phyloP scores from a whole-genome alignment of 2,797 vertebrate species.

The Sebastes matsubarae region DNA sequence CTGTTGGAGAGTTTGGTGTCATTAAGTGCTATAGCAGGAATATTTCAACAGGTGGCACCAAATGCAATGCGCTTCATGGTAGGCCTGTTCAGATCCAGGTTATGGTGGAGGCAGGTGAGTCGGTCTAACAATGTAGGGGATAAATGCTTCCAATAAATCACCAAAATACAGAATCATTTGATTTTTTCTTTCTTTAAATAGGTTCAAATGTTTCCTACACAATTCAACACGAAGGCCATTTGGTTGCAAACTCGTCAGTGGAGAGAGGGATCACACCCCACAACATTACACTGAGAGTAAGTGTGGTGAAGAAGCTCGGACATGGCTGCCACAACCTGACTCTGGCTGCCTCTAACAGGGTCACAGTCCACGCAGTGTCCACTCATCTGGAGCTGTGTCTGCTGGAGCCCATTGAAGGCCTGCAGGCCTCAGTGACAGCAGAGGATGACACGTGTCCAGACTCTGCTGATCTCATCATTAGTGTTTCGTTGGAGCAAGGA shows the following conservation, averaged over 20 bases:
- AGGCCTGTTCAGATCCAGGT: constrained; percentile 85
- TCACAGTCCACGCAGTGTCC: constrained; percentile 45
- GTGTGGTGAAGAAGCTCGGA: constrained; percentile 77
- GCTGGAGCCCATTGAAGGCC: constrained; percentile 83
- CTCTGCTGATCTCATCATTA: constrained; percentile 79
- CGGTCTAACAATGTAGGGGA: not conserved
- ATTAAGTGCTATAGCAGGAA: constrained; percentile 84
- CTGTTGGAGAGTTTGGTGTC: constrained; percentile 74
- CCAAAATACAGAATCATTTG: not conserved
- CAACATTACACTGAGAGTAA: constrained; percentile 84
- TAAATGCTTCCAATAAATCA: not conserved
- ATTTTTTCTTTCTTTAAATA: constrained; percentile 50
- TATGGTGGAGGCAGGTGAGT: constrained; percentile 83
- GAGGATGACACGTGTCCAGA: constrained; percentile 76
- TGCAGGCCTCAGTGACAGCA: constrained; percentile 77
- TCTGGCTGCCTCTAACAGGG: constrained; percentile 81
- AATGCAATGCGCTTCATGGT: constrained; percentile 80
- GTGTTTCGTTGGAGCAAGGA: constrained; percentile 83
- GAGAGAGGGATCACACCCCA: constrained; percentile 71
- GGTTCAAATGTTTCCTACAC: constrained; percentile 87
- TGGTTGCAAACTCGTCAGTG: constrained; percentile 74
- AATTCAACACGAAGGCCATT: constrained; percentile 68
- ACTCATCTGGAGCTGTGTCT: constrained; percentile 80
- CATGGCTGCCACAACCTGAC: constrained; percentile 84
- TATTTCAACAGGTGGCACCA: constrained; percentile 69